Percentiles rank a stretch among this genome's conserved stretches.
Conservation (phyloP, 2,113 vertebrate genomes). For the Gadus chalcogrammus region DNA sequence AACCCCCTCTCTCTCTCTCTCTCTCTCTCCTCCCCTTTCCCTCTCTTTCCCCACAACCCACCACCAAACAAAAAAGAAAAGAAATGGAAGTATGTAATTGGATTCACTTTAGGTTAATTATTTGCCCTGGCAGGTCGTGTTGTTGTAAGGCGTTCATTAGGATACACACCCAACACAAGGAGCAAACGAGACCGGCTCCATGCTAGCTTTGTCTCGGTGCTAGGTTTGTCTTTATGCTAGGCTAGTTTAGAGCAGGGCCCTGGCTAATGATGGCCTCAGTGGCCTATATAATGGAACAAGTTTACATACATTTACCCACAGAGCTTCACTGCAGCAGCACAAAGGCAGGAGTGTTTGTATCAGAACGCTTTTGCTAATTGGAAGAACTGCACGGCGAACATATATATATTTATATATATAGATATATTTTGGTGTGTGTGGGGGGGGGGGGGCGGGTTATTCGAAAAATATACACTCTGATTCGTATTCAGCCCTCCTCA, state of each 20-base stretch:
- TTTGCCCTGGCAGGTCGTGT: conserved; percentile 77
- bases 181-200: conserved; percentile 73
- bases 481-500: conserved; percentile 37
- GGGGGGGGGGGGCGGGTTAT: neutral
- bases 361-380: conserved; percentile 67
- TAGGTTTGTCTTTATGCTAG: conserved; percentile 62
- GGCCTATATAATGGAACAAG: conserved; percentile 75
- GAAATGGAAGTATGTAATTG: conserved; percentile 70
- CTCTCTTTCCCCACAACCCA: no score
- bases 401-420: conserved; percentile 16
- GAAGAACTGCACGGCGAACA: conserved; percentile 46
- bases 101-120: conserved; percentile 79
- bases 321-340: conserved; percentile 57
- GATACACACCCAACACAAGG: conserved; percentile 72
- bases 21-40: no score
- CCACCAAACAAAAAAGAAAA: no score
- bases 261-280: conserved; percentile 72
- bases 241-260: conserved; percentile 59
- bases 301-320: conserved; percentile 77
- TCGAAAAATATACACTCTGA: conserved; percentile 39
- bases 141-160: conserved; percentile 79
- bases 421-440: conserved; percentile 1
- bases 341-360: conserved; percentile 64
- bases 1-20: conserved; percentile 17
- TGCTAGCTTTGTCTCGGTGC: conserved; percentile 48